These are phyloP conservation scores for Hemichromis elongatus DNA, from an alignment of 2,113 vertebrate species.

Conservation along the genomic window DNA sequence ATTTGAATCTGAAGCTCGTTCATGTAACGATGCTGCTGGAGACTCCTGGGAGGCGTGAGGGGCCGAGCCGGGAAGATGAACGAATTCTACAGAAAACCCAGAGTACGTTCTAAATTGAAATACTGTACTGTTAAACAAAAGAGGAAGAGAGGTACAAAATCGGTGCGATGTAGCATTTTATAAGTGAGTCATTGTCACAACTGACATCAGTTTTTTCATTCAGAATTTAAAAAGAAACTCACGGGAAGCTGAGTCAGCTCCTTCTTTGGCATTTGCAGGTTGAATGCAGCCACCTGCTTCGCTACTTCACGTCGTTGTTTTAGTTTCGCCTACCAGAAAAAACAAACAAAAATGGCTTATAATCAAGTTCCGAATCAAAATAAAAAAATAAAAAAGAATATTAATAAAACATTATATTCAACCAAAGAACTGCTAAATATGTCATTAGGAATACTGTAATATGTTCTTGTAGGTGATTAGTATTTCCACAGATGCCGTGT, in stretches of 20 bases:
- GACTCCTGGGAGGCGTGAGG: constrained; percentile 61
- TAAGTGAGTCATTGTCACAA: not conserved
- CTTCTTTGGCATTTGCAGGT: constrained; percentile 65
- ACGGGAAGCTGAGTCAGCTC: constrained; percentile 45
- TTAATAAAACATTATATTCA: not conserved
- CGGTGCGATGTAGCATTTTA: not conserved
- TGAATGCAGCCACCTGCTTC: constrained; percentile 73
- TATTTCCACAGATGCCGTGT: not conserved
- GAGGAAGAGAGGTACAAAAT: not conserved
- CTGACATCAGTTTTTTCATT: no score
- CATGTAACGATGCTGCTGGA: constrained; percentile 67
- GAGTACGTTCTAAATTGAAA: not conserved
- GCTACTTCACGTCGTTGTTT: constrained; percentile 54
- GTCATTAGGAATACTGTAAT: not conserved
- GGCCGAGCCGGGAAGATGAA: constrained; percentile 75
- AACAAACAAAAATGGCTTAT: not conserved
- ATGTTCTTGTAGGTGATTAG: not conserved
- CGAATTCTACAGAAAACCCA: constrained; percentile 59
- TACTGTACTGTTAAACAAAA: not conserved
- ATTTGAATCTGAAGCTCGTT: constrained; percentile 72
- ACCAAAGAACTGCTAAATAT: not conserved
- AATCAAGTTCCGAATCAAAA: not conserved
- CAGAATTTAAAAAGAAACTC: no score
- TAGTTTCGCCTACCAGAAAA: constrained; percentile 50
- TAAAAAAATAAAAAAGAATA: not conserved